A percentile compares a stretch with the other conserved stretches of the same genome.
Evolutionary conservation across 2,797 vertebrate genomes (phyloP).

Genomic region (Onychomys leucogaster): DNA sequence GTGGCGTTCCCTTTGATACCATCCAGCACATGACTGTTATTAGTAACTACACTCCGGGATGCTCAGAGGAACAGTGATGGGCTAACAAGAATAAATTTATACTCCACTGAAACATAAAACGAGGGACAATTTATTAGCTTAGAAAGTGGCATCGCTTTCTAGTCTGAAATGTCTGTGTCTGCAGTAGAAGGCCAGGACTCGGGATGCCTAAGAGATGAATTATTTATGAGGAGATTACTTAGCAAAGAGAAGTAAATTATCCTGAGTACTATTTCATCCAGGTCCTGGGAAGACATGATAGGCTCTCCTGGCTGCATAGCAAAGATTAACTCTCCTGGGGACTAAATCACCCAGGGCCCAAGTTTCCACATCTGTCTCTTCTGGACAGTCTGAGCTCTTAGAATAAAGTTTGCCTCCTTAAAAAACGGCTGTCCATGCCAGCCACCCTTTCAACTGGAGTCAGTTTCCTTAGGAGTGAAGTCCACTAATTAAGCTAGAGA

Average conservation of each 20-base stretch:
- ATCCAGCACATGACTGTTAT: not conserved
- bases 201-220: slow-evolving; percentile 68
- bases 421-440: not conserved
- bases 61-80: slow-evolving; percentile 29
- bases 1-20: not conserved
- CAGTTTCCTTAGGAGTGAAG: slow-evolving; percentile 12
- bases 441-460: not conserved
- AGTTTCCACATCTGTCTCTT: slow-evolving; percentile 9
- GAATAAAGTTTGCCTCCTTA: not conserved
- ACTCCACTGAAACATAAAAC: slow-evolving; percentile 13
- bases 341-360: slow-evolving; percentile 25
- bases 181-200: slow-evolving; percentile 13
- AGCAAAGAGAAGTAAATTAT: slow-evolving; percentile 71
- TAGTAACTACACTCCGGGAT: not conserved
- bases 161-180: slow-evolving; percentile 62
- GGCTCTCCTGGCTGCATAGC: slow-evolving; percentile 14
- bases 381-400: not conserved
- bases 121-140: slow-evolving; percentile 53
- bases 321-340: slow-evolving; percentile 24
- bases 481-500: slow-evolving; percentile 35
- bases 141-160: slow-evolving; percentile 54
- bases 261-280: slow-evolving; percentile 51
- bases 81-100: slow-evolving; percentile 47
- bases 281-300: not conserved
- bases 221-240: slow-evolving; percentile 75